Evolutionary conservation across 2,888 invertebrate genomes (phyloP).

Genomic region (Athalia cordata): DNA sequence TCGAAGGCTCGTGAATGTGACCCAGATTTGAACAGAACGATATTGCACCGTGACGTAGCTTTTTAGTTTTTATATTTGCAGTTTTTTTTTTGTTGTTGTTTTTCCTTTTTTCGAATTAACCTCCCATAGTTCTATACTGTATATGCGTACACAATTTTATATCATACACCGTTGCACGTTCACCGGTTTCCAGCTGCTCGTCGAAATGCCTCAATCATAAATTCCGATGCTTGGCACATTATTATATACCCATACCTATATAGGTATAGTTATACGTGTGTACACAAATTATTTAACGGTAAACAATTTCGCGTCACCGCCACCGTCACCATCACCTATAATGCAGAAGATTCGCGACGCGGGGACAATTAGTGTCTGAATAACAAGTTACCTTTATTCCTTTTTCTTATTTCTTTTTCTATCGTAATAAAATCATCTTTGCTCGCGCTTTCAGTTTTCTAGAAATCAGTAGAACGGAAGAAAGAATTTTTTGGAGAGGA

Average conservation of each 20-base stretch:
- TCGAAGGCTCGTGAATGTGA: constrained; percentile 37
- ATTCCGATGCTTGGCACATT: no score
- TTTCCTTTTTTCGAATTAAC: not conserved
- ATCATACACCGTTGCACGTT: no score
- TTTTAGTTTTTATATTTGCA: constrained; percentile 12
- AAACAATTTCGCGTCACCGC: constrained; percentile 11
- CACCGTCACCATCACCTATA: not conserved
- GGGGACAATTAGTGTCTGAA: no score
- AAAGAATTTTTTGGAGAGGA: no score
- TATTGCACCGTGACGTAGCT: constrained; percentile 39
- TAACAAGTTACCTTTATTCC: no score
- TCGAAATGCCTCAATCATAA: no score
- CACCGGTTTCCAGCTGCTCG: no score
- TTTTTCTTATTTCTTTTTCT: no score
- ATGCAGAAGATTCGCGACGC: not conserved
- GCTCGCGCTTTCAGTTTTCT: no score
- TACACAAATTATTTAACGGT: constrained; percentile 6
- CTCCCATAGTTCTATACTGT: not conserved
- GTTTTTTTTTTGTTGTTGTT: not conserved
- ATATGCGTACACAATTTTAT: not conserved
- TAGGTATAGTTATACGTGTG: not conserved
- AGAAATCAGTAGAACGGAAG: no score
- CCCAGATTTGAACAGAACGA: constrained; percentile 35
- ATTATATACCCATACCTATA: not conserved
- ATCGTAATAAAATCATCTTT: no score